A percentile compares a stretch with the other conserved stretches of the same genome.
These are phyloP conservation scores for Odontamblyopus rebecca DNA, from an alignment of 2,797 vertebrate genomes.

Conservation along the genomic window DNA sequence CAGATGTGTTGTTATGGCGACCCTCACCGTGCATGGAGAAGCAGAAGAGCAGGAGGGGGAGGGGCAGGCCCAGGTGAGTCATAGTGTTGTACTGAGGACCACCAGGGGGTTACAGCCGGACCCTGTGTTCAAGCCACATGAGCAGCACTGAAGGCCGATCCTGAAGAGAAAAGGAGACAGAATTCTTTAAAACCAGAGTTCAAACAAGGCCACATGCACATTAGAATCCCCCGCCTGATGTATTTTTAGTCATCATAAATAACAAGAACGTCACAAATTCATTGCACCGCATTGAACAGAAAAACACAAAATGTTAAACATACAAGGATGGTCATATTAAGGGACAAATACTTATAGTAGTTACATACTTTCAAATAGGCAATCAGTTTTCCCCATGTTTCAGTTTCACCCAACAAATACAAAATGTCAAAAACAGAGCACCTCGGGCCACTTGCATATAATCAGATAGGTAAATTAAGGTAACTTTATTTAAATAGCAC, in stretches of 20 bases:
- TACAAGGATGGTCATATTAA: too few relatives aligned
- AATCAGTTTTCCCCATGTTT: too few relatives aligned
- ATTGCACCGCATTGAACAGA: background rate
- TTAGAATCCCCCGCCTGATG: too few relatives aligned
- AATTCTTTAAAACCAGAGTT: background rate
- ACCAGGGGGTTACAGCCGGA: slow-evolving; percentile 65
- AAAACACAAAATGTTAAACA: too few relatives aligned
- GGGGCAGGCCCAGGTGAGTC: slow-evolving; percentile 67
- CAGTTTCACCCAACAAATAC: too few relatives aligned
- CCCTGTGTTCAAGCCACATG: slow-evolving; percentile 70
- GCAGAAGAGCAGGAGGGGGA: slow-evolving; percentile 62
- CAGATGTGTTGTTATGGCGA: background rate
- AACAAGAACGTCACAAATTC: background rate
- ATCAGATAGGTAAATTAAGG: too few relatives aligned
- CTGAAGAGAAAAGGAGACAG: slow-evolving; percentile 37
- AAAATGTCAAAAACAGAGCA: too few relatives aligned
- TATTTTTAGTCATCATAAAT: background rate
- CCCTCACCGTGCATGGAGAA: slow-evolving; percentile 60
- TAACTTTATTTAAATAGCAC: too few relatives aligned
- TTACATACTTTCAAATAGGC: too few relatives aligned
- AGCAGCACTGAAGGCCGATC: slow-evolving; percentile 67
- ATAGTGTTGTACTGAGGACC: slow-evolving; percentile 71
- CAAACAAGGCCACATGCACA: too few relatives aligned
- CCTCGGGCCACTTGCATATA: too few relatives aligned
- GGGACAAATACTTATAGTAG: too few relatives aligned